phyloP scores from a whole-genome alignment of 2,888 invertebrate genomes.

The Mesopsocus fuscifrons region DNA sequence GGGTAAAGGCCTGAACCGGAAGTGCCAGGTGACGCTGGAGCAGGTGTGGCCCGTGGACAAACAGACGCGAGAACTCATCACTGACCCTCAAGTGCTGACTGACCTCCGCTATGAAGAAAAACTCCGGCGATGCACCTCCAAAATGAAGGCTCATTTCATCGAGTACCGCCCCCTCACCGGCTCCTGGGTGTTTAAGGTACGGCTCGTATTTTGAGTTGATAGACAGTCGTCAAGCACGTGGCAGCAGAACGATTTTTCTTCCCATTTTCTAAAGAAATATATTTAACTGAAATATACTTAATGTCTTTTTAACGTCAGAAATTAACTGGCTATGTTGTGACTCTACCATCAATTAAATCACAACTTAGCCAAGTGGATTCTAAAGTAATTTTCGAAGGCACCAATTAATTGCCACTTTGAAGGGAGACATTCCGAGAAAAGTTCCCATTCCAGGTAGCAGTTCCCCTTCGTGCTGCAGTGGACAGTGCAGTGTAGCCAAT shows the following conservation, averaged over 20 bases:
- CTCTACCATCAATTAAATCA: no score
- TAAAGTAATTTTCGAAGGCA: no score
- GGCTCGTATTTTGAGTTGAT: no score
- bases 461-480: no score
- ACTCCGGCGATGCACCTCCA: constrained; percentile 62
- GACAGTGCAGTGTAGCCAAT: no score
- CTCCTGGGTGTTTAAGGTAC: constrained; percentile 90
- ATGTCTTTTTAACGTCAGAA: no score
- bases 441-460: no score
- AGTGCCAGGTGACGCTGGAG: constrained; percentile 82
- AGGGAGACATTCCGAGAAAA: no score
- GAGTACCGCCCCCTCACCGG: constrained; percentile 92
- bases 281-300: not conserved
- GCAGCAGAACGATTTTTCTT: no score
- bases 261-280: constrained; percentile 5
- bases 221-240: constrained; percentile 14
- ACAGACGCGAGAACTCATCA: constrained; percentile 56
- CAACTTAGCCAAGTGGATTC: no score
- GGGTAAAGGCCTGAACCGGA: constrained; percentile 74
- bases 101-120: constrained; percentile 74
- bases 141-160: constrained; percentile 76
- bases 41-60: constrained; percentile 88
- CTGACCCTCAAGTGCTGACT: constrained; percentile 53
- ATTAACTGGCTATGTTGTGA: no score
- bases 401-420: no score